Percentiles rank a stretch among this genome's conserved stretches.
Conservation (phyloP, 1,140 invertebrate species). For the Ruditapes philippinarum region DNA sequence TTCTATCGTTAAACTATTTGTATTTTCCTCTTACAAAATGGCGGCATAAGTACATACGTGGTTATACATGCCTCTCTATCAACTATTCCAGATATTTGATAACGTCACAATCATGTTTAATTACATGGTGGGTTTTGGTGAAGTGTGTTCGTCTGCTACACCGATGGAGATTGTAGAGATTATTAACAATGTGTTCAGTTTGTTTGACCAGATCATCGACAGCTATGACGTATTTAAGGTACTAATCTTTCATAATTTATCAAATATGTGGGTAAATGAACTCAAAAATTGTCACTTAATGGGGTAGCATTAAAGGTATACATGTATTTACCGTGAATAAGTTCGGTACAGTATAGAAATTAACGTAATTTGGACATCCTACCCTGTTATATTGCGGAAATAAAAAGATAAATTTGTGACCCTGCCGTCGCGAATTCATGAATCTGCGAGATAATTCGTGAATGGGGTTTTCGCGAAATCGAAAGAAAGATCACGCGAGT, state of each 20-base stretch:
- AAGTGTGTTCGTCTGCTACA: conserved; percentile 78
- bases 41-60: no score
- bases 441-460: no score
- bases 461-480: no score
- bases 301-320: not conserved
- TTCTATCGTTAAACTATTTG: no score
- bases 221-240: conserved; percentile 95
- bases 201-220: conserved; percentile 96
- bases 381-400: no score
- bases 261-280: not conserved
- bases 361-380: no score
- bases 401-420: no score
- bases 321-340: not conserved
- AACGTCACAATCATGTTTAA: conserved; percentile 87
- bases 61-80: no score
- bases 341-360: no score
- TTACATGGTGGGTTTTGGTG: conserved; percentile 83
- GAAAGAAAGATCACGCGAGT: no score
- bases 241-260: not conserved
- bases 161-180: conserved; percentile 81
- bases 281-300: not conserved
- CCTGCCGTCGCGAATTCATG: no score
- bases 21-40: no score
- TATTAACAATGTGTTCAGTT: conserved; percentile 88
- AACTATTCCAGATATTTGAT: conserved; percentile 85